Evolutionary conservation across 2,888 invertebrate genomes (phyloP).

Genomic region (Nasonovia ribisnigri): DNA sequence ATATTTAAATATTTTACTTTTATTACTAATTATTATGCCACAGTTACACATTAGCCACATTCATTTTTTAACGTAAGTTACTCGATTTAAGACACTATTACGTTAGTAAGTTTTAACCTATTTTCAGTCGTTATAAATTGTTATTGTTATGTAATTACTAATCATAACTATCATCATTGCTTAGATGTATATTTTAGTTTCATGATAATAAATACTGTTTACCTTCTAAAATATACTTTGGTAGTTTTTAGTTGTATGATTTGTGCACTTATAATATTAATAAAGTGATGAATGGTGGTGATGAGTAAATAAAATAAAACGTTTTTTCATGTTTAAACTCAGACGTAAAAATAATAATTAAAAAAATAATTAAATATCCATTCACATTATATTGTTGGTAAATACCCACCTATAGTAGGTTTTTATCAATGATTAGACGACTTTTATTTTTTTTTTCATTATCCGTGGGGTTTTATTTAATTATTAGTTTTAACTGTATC

Average conservation of each 20-base stretch:
- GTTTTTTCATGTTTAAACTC: background rate
- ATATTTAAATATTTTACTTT: background rate
- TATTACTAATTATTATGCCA: background rate
- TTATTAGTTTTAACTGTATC: constrained; percentile 5
- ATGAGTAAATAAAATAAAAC: background rate
- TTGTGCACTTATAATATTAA: background rate
- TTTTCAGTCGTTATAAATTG: background rate
- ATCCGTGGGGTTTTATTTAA: background rate
- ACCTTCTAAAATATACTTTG: background rate
- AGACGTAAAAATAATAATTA: background rate
- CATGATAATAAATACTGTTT: background rate
- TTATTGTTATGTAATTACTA: background rate
- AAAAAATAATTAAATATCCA: background rate
- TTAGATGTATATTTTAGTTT: background rate
- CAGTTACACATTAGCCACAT: background rate
- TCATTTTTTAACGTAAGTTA: background rate
- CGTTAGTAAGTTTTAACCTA: background rate
- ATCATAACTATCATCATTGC: background rate
- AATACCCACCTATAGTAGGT: background rate
- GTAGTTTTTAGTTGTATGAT: background rate
- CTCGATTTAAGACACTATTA: background rate
- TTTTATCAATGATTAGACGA: background rate
- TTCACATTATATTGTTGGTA: background rate
- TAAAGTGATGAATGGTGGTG: background rate
- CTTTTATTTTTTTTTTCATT: background rate